phyloP scores from a whole-genome alignment of 2,888 invertebrate species.

The Apamea anceps region DNA sequence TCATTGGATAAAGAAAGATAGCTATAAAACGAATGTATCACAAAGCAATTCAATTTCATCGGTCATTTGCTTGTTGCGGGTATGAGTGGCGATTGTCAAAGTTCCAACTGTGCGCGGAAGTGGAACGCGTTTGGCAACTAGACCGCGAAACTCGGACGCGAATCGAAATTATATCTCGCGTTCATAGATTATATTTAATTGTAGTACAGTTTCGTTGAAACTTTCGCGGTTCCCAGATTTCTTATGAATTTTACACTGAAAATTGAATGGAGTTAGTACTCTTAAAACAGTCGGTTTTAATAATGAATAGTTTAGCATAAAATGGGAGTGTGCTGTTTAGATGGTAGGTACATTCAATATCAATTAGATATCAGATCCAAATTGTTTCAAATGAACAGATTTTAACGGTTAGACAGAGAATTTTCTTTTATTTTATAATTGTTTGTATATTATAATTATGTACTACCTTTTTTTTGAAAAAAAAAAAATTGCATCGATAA shows the following conservation, averaged over 20 bases:
- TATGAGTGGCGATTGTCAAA: constrained; percentile 66
- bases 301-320: background rate
- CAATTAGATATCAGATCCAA: background rate
- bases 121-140: constrained; percentile 69
- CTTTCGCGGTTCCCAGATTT: constrained; percentile 5
- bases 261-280: constrained; percentile 1
- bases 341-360: background rate
- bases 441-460: background rate
- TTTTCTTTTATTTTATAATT: background rate
- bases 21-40: constrained; percentile 37
- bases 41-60: constrained; percentile 64
- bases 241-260: background rate
- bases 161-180: constrained; percentile 57
- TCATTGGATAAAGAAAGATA: constrained; percentile 12
- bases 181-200: constrained; percentile 55
- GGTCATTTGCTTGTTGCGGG: constrained; percentile 61
- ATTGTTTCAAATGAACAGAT: background rate
- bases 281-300: background rate
- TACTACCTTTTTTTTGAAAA: background rate
- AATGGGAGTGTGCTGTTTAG: background rate
- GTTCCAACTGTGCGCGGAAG: constrained; percentile 64
- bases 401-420: no score
- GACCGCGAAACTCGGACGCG: constrained; percentile 57
- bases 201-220: constrained; percentile 19
- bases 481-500: background rate